Conservation (phyloP, 2,113 vertebrate species). For the Morphnarchus princeps region DNA sequence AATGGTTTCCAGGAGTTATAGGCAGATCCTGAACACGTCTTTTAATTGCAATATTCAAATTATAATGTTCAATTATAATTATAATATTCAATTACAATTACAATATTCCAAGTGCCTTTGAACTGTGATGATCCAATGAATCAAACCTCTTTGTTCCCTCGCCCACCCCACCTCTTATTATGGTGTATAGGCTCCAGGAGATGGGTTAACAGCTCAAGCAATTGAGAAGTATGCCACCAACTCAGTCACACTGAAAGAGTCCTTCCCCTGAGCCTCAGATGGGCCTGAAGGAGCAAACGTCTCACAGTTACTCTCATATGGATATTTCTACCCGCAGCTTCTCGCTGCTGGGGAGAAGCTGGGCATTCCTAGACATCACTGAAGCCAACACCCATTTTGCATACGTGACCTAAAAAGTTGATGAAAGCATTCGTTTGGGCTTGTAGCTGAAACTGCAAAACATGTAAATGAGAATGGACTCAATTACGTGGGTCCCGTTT, state of each 20-base stretch:
- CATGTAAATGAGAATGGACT: neutral
- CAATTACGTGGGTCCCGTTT: neutral
- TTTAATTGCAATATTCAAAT: constrained; percentile 19
- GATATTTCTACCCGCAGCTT: neutral
- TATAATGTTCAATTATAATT: neutral
- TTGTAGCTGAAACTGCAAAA: neutral
- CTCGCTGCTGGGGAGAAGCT: neutral
- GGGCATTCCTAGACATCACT: neutral
- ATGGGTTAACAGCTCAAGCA: neutral
- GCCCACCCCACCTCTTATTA: neutral
- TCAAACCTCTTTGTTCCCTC: constrained; percentile 22
- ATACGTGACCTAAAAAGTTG: neutral
- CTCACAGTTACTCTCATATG: neutral
- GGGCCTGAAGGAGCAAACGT: neutral
- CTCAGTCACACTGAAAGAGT: neutral
- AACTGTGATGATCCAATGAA: neutral
- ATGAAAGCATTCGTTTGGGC: neutral
- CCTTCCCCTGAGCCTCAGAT: neutral
- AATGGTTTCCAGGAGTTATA: constrained; percentile 8
- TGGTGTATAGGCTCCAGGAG: neutral
- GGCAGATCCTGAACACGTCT: neutral
- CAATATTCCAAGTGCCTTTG: constrained; percentile 25
- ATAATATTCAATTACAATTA: constrained; percentile 16
- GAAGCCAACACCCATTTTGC: neutral
- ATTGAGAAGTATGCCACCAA: neutral